Evolutionary conservation across 2,113 vertebrate species (phyloP).

Genomic region (Lota lota): DNA sequence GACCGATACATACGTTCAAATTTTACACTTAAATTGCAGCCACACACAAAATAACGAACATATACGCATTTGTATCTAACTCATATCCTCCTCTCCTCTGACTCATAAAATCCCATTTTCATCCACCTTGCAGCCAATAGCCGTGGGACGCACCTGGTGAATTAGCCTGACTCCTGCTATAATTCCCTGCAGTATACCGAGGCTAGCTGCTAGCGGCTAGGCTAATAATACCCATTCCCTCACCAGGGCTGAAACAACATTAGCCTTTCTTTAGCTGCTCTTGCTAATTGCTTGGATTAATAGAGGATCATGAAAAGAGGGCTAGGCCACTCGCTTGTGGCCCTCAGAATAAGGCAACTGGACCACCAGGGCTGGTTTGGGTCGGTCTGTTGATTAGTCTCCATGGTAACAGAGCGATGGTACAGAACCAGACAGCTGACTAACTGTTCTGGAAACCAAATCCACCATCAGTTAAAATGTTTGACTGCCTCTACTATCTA

Average conservation of each 20-base stretch:
- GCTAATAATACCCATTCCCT: slow-evolving; percentile 54
- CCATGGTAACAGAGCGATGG: too few relatives aligned
- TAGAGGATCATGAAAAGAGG: slow-evolving; percentile 57
- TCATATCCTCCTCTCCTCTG: too few relatives aligned
- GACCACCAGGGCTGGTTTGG: too few relatives aligned
- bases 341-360: slow-evolving; percentile 33
- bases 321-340: slow-evolving; percentile 39
- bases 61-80: background rate
- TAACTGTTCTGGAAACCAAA: too few relatives aligned
- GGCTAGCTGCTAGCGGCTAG: slow-evolving; percentile 25
- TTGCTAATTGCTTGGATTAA: slow-evolving; percentile 59
- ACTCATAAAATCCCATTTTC: background rate
- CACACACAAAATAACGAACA: slow-evolving; percentile 5
- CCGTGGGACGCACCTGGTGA: slow-evolving; percentile 38
- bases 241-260: slow-evolving; percentile 43
- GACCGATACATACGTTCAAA: slow-evolving; percentile 11
- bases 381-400: too few relatives aligned
- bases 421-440: too few relatives aligned
- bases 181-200: slow-evolving; percentile 46
- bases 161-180: slow-evolving; percentile 52
- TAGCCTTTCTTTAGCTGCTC: slow-evolving; percentile 54
- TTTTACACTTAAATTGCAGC: background rate
- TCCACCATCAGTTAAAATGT: too few relatives aligned
- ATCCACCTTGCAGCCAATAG: slow-evolving; percentile 1
- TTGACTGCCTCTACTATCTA: too few relatives aligned